phyloP scores from a whole-genome alignment of 2,113 vertebrate genomes.

The Entosphenus tridentatus region DNA sequence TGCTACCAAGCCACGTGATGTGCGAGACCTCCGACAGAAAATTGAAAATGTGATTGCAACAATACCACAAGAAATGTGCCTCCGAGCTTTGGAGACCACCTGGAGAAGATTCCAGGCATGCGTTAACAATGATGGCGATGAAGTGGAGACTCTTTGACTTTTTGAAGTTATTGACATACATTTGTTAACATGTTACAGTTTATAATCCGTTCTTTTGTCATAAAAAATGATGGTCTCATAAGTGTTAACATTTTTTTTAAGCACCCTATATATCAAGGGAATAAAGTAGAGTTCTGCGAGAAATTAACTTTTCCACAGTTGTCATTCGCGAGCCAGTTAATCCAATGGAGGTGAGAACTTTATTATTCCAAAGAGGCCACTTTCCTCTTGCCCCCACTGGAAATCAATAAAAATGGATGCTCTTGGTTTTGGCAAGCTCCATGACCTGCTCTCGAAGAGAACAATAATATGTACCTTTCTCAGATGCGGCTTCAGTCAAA shows the following conservation, averaged over 20 bases:
- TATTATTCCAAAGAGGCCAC: no score
- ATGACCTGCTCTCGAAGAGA: no score
- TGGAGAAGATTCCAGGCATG: constrained; percentile 3
- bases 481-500: no score
- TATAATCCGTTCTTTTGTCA: constrained; percentile 2
- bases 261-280: background rate
- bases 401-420: no score
- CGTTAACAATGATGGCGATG: constrained; percentile 1
- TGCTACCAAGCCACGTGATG: constrained; percentile 4
- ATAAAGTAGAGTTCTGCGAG: no score
- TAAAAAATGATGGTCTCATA: background rate
- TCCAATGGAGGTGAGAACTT: no score
- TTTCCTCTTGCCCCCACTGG: no score
- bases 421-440: no score
- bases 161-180: background rate
- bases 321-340: no score
- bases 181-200: background rate
- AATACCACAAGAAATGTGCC: constrained; percentile 5
- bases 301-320: no score
- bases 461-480: no score
- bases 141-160: constrained; percentile 4
- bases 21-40: constrained; percentile 1
- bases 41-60: background rate
- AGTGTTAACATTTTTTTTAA: constrained; percentile 1
- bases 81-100: background rate